A percentile compares a stretch with the other conserved stretches of the same genome.
phyloP scores from a whole-genome alignment of 2,797 vertebrate genomes.

The Enteromius fasciolatus region DNA sequence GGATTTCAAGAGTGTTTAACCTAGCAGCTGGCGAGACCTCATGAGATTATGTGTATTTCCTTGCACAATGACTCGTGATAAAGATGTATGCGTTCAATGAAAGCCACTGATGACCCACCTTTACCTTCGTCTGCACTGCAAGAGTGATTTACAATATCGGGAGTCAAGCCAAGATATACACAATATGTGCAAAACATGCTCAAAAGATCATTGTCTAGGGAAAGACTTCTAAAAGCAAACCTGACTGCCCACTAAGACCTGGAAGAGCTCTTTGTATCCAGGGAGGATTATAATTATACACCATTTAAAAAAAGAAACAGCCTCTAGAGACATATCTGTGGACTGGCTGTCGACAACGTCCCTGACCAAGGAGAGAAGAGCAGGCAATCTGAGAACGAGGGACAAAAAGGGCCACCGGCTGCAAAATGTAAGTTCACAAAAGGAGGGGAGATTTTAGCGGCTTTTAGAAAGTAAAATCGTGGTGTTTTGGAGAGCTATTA shows the following conservation, averaged over 20 bases:
- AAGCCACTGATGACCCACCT: constrained; percentile 16
- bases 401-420: constrained; percentile 42
- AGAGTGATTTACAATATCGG: constrained; percentile 30
- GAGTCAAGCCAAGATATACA: constrained; percentile 29
- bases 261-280: constrained; percentile 62
- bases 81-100: constrained; percentile 45
- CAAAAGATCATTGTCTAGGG: constrained; percentile 35
- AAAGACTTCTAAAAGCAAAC: constrained; percentile 53
- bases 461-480: constrained; percentile 33
- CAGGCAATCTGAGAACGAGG: constrained; percentile 46
- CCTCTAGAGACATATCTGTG: constrained; percentile 59
- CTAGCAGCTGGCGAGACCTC: constrained; percentile 43
- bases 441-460: constrained; percentile 23
- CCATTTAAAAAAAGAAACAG: constrained; percentile 76
- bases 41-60: constrained; percentile 35
- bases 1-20: constrained; percentile 49
- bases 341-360: constrained; percentile 58
- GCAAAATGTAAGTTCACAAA: constrained; percentile 63
- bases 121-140: constrained; percentile 16
- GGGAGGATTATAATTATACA: constrained; percentile 73
- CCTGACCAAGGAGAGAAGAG: constrained; percentile 61
- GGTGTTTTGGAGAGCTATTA: constrained; percentile 42
- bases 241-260: constrained; percentile 47
- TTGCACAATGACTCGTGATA: constrained; percentile 34
- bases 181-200: constrained; percentile 33